These are phyloP conservation scores for Mimas tiliae DNA, from an alignment of 2,888 invertebrate species.

Conservation along the genomic window DNA sequence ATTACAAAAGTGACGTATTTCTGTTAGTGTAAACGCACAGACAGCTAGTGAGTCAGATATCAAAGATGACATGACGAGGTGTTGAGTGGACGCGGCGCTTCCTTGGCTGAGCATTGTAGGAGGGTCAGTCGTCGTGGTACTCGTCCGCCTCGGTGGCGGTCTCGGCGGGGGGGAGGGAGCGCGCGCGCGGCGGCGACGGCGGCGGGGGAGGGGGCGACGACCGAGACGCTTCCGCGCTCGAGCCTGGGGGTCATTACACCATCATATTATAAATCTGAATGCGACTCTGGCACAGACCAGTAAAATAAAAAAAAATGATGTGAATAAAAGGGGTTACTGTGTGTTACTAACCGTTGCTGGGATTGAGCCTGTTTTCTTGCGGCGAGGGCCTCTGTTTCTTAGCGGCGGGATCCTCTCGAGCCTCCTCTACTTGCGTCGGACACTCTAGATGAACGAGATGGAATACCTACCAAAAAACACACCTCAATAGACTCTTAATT, in stretches of 20 bases:
- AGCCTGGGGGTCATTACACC: neutral
- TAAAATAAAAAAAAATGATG: no score
- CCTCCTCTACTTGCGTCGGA: conserved; percentile 88
- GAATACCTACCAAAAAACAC: conserved; percentile 89
- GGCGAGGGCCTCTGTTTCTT: conserved; percentile 61
- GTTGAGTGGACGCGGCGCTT: neutral
- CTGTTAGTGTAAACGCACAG: neutral
- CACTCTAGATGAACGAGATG: conserved; percentile 99
- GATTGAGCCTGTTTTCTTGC: conserved; percentile 49
- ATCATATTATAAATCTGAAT: neutral
- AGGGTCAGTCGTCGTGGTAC: conserved; percentile 59
- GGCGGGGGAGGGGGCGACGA: conserved; percentile 19
- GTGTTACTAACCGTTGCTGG: conserved; percentile 38
- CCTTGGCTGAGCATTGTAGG: no score
- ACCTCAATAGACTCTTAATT: no score
- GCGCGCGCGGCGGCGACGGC: conserved; percentile 36
- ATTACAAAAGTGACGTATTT: no score
- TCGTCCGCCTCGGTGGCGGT: conserved; percentile 81
- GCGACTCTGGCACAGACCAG: no score
- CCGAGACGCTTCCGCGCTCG: conserved; percentile 13
- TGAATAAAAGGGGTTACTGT: no score
- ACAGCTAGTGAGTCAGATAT: neutral
- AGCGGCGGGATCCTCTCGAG: conserved; percentile 62
- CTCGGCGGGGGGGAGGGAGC: conserved; percentile 68
- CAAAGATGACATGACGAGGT: neutral